Base-by-base conservation (phyloP, 2,888 invertebrate genomes). In the Mythimna vitellina region DNA sequence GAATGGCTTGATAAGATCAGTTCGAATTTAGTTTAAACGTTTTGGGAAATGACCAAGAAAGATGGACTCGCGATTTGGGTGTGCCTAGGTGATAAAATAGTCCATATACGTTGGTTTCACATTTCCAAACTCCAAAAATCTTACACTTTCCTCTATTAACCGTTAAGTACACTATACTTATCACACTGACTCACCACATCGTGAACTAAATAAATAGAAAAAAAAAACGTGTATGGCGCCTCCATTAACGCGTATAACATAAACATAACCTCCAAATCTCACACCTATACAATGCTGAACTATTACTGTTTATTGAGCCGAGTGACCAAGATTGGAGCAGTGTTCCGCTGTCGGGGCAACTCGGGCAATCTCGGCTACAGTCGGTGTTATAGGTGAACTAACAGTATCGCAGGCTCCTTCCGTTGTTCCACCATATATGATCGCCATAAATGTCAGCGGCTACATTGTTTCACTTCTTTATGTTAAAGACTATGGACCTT, bases 321-420 rank as follows among this genome's bases (percentile, higher is more conserved):
- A 88, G 85, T 86, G 86, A 88, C 87, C 86, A 85, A 87, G 88
- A 89, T 88, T 86, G 87, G 87, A 85, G 86, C 87, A 88, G 91
- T 92, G 92, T 94, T 93, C 93, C 93, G 92, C 89, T 92, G 86
- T 71, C 74, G 86, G 90, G 88, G 86, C 89, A 92, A 91, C 90
- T 91, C 74, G 87, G 90, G 88, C 85, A 89, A 92, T 91, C 90
- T 91, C 90, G 94, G 93, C 84, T 92, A 88, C 35, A 51, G 88
- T 79, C 83, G 84, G 89, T 88, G 89, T 88, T 90, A 90, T 89
- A 88, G 90, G 89, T 90, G 89, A 89, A 88, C 82, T 94, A 94
- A 94, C 94, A 92, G 93, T 94, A 90, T 84, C 85, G 86, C 87
- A 86, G 79, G 78, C 86, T 86, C 89, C 89, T 90, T 89, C 88